These are phyloP conservation scores for Triplophysa tibetana DNA, from an alignment of 2,113 vertebrate genomes.

Conservation along the genomic window DNA sequence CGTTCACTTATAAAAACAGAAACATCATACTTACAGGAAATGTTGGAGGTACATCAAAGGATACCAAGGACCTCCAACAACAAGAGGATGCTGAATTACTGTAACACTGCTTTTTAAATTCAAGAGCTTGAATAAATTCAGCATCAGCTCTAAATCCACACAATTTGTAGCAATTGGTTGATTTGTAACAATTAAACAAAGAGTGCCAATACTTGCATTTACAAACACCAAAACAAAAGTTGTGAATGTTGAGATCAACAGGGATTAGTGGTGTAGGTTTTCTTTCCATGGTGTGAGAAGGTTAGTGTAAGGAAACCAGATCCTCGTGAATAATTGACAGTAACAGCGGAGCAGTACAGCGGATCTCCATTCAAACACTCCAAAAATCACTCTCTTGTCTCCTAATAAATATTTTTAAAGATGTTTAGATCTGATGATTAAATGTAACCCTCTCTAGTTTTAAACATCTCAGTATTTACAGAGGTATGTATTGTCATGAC, in stretches of 20 bases:
- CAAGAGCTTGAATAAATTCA: background rate
- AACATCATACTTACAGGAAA: no score
- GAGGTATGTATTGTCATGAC: no score
- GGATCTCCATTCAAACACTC: no score
- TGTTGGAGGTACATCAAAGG: constrained; percentile 44
- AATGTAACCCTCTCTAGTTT: no score
- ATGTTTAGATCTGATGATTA: no score
- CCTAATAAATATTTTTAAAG: no score
- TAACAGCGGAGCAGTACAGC: constrained; percentile 66
- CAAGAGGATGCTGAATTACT: constrained; percentile 46
- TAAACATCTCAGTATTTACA: no score
- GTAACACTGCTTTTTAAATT: background rate
- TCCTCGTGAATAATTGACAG: constrained; percentile 72
- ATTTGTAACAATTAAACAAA: background rate
- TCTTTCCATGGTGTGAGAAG: constrained; percentile 73
- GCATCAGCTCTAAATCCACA: background rate
- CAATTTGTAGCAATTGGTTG: background rate
- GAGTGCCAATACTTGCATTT: constrained; percentile 9
- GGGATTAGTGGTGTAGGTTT: constrained; percentile 74
- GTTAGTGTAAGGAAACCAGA: constrained; percentile 64
- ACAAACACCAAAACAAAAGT: constrained; percentile 34
- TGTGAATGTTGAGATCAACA: constrained; percentile 47
- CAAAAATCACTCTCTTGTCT: no score
- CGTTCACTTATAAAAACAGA: no score
- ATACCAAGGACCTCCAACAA: constrained; percentile 11